Evolutionary conservation across 2,888 invertebrate species (phyloP).

Genomic region (Polydrusus tereticollis): DNA sequence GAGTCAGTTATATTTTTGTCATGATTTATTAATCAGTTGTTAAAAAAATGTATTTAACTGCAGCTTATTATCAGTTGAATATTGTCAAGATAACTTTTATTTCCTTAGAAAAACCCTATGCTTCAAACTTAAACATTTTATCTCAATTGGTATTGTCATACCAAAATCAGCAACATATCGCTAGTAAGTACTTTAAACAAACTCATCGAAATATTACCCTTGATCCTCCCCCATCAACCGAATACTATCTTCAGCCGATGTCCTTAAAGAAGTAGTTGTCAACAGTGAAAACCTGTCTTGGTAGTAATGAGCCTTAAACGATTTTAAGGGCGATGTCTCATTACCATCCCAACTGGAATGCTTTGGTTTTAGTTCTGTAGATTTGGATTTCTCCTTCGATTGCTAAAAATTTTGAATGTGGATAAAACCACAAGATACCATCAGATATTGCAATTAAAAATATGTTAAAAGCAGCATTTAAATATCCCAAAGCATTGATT

Average conservation of each 20-base stretch:
- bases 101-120: neutral
- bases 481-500: too few relatives aligned
- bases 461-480: too few relatives aligned
- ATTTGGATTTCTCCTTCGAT: conserved; percentile 58
- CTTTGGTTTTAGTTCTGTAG: conserved; percentile 60
- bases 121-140: neutral
- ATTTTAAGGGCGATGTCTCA: conserved; percentile 60
- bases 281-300: conserved; percentile 70
- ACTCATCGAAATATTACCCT: conserved; percentile 25
- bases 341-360: conserved; percentile 62
- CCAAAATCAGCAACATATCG: neutral
- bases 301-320: conserved; percentile 62
- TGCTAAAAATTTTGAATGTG: conserved; percentile 44
- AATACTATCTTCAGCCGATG: conserved; percentile 71
- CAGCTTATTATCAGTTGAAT: too few relatives aligned
- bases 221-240: conserved; percentile 68
- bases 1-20: too few relatives aligned
- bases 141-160: neutral
- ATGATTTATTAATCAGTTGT: too few relatives aligned
- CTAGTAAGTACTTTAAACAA: neutral
- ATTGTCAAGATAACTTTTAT: too few relatives aligned
- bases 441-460: too few relatives aligned
- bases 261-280: conserved; percentile 69
- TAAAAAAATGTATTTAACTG: too few relatives aligned
- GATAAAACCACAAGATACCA: too few relatives aligned